A percentile compares a stretch with the other conserved stretches of the same genome.
These are phyloP conservation scores for Drosophila truncata DNA, from an alignment of 1,140 invertebrate genomes.

Conservation along the genomic window DNA sequence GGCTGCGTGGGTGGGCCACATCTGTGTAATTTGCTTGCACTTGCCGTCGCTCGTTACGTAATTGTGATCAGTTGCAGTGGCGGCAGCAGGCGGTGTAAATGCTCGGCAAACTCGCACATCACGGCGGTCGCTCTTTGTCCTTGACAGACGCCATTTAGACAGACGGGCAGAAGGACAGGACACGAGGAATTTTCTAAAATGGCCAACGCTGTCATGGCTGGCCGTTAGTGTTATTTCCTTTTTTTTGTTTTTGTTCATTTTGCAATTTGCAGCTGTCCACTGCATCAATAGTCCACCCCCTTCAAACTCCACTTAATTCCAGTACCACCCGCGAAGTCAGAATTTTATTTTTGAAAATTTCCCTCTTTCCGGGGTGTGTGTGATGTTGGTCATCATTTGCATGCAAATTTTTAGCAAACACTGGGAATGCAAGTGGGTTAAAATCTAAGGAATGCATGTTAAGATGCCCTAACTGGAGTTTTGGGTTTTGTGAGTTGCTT, in stretches of 20 bases:
- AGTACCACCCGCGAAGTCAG: constrained; percentile 37
- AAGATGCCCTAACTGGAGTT: constrained; percentile 8
- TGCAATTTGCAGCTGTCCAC: constrained; percentile 77
- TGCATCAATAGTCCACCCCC: constrained; percentile 48
- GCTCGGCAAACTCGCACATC: constrained; percentile 73
- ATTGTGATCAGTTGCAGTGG: constrained; percentile 76
- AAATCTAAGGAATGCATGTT: constrained; percentile 35
- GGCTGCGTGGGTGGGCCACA: constrained; percentile 33
- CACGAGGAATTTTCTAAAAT: constrained; percentile 66
- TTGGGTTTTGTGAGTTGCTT: not conserved
- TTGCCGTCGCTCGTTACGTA: constrained; percentile 54
- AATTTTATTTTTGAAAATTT: constrained; percentile 37
- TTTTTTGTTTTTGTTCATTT: constrained; percentile 46
- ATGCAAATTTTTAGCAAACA: constrained; percentile 61
- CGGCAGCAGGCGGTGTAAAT: constrained; percentile 47
- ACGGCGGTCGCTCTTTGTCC: constrained; percentile 62
- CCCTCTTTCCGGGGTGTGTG: constrained; percentile 12
- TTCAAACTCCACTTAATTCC: constrained; percentile 19
- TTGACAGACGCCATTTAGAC: constrained; percentile 80
- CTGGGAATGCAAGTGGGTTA: constrained; percentile 20
- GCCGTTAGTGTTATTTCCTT: constrained; percentile 45
- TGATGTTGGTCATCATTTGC: constrained; percentile 56
- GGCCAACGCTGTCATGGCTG: constrained; percentile 54
- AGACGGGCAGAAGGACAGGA: not conserved
- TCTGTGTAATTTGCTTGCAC: constrained; percentile 79